Percentiles rank a stretch among this genome's conserved stretches.
Evolutionary conservation across 2,113 vertebrate genomes (phyloP).

Genomic region (Larimichthys crocea): DNA sequence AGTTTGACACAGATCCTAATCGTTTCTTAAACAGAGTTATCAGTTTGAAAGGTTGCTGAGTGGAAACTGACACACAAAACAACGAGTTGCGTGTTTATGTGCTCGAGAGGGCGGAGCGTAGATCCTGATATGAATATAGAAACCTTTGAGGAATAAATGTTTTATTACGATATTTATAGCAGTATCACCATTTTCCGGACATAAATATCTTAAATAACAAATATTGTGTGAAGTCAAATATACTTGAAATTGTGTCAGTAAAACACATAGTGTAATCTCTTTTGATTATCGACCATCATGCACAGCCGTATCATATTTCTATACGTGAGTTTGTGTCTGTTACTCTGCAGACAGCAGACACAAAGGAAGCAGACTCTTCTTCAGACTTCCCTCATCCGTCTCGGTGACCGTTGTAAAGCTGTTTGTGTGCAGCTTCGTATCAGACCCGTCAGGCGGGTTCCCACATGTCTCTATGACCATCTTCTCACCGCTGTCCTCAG

Average conservation of each 20-base stretch:
- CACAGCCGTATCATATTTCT: background rate
- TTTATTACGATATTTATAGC: too few relatives aligned
- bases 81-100: slow-evolving; percentile 11
- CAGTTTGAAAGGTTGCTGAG: slow-evolving; percentile 11
- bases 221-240: background rate
- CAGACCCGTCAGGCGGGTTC: slow-evolving; percentile 55
- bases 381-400: background rate
- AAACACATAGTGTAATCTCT: background rate
- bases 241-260: background rate
- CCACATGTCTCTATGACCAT: slow-evolving; percentile 23
- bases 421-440: slow-evolving; percentile 47
- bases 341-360: background rate
- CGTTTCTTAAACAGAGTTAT: slow-evolving; percentile 18
- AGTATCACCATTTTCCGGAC: background rate
- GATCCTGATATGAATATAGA: background rate
- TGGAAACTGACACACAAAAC: slow-evolving; percentile 16
- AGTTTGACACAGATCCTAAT: slow-evolving; percentile 22
- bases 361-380: background rate
- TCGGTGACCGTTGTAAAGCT: slow-evolving; percentile 24
- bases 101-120: background rate
- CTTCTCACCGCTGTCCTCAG: background rate
- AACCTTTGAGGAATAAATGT: background rate
- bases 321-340: background rate
- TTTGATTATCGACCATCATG: background rate
- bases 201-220: background rate